Evolutionary conservation across 2,888 invertebrate genomes (phyloP).

Genomic region (Polymixis flavicincta): DNA sequence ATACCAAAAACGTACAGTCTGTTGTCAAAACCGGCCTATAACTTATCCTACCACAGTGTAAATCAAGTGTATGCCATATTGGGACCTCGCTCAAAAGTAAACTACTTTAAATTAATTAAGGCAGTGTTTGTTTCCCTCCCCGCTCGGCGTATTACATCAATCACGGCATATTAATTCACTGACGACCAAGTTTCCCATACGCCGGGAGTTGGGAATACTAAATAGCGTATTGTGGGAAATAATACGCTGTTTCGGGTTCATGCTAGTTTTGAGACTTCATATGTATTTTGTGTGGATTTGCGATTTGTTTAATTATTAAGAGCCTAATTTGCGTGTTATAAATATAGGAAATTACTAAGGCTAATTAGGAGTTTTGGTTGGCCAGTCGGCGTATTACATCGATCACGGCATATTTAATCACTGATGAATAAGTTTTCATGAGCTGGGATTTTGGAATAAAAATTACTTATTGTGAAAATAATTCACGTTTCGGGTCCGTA

Average conservation of each 20-base stretch:
- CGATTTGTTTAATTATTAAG: neutral
- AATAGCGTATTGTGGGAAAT: slow-evolving; percentile 33
- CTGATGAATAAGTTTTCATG: neutral
- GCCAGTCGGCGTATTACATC: neutral
- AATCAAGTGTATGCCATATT: slow-evolving; percentile 39
- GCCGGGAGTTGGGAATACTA: slow-evolving; percentile 53
- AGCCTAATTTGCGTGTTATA: neutral
- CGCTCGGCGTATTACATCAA: slow-evolving; percentile 69
- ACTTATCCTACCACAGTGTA: neutral
- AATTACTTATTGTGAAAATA: neutral
- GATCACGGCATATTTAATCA: neutral
- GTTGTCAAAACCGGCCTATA: neutral
- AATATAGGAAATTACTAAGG: neutral
- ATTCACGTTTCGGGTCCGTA: neutral
- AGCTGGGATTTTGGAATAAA: neutral
- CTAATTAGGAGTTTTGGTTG: neutral
- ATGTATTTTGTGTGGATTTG: slow-evolving; percentile 15
- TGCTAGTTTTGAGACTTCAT: slow-evolving; percentile 24
- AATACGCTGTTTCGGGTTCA: slow-evolving; percentile 35
- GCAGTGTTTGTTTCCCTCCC: slow-evolving; percentile 59
- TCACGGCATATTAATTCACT: slow-evolving; percentile 71
- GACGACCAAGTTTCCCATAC: slow-evolving; percentile 59
- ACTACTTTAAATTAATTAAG: slow-evolving; percentile 69
- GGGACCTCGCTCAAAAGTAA: slow-evolving; percentile 60
- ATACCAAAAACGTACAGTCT: neutral